Conservation (phyloP, 2,888 invertebrate genomes). For the Megaustenia siamemsis region DNA sequence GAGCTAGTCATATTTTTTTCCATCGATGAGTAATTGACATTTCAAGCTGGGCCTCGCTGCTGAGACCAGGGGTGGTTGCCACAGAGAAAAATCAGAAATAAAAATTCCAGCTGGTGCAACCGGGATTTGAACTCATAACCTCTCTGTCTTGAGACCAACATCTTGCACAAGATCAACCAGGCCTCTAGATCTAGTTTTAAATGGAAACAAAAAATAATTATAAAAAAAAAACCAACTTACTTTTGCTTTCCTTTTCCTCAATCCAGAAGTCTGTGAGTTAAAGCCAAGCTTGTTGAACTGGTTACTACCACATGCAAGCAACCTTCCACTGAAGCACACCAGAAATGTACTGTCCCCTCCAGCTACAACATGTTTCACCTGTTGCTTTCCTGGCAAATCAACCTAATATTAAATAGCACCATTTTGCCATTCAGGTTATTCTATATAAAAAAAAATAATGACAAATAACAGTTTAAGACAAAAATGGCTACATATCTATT, state of each 20-base stretch:
- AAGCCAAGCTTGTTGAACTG: constrained; percentile 79
- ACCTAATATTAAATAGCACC: constrained; percentile 61
- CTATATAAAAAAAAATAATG: no score
- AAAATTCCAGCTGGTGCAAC: no score
- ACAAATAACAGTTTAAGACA: no score
- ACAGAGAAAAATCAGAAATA: no score
- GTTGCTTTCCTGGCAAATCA: constrained; percentile 71
- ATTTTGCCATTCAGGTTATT: no score
- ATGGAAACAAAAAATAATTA: background rate
- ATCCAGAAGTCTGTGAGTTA: constrained; percentile 76
- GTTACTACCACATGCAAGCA: constrained; percentile 79
- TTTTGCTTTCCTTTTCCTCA: constrained; percentile 71
- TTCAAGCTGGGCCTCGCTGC: no score
- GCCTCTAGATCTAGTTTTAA: background rate
- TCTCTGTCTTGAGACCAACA: no score
- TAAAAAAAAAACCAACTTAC: constrained; percentile 53
- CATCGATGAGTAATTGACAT: no score
- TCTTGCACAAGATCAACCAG: background rate
- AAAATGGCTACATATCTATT: no score
- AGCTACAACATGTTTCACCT: constrained; percentile 73
- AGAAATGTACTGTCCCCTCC: constrained; percentile 77
- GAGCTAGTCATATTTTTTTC: no score
- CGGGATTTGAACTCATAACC: no score
- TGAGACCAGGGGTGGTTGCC: no score
- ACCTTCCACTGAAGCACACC: constrained; percentile 74